Conservation (phyloP, 1,140 invertebrate species). For the Eufriesea mexicana region DNA sequence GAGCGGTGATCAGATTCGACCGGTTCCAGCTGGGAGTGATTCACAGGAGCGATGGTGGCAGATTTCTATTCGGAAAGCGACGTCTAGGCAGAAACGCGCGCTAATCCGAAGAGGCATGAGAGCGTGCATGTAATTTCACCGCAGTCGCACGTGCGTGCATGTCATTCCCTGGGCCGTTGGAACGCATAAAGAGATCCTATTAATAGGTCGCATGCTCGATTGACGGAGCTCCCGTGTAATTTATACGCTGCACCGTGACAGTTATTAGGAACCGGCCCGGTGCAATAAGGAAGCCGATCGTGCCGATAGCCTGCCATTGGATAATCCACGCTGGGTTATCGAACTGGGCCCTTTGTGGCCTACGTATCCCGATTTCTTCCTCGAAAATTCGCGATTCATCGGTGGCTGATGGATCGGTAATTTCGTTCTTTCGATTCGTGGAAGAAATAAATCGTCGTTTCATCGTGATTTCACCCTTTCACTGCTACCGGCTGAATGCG, state of each 20-base stretch:
- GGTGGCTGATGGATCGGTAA: background rate
- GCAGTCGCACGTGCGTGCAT: conserved; percentile 49
- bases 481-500: too few relatives aligned
- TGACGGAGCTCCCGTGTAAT: conserved; percentile 46
- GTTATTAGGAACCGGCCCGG: conserved; percentile 44
- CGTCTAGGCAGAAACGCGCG: conserved; percentile 28
- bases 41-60: conserved; percentile 2
- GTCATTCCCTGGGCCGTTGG: conserved; percentile 37
- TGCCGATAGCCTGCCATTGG: conserved; percentile 5
- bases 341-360: background rate
- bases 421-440: too few relatives aligned
- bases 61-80: conserved; percentile 24
- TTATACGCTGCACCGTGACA: conserved; percentile 44
- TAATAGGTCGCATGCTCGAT: conserved; percentile 54
- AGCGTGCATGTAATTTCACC: conserved; percentile 47
- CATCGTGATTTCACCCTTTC: too few relatives aligned
- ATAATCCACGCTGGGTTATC: conserved; percentile 9
- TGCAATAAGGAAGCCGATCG: conserved; percentile 52
- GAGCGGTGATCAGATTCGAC: background rate
- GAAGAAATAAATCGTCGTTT: too few relatives aligned
- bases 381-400: background rate
- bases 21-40: conserved; percentile 4
- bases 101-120: conserved; percentile 38
- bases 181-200: conserved; percentile 55
- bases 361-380: background rate